Base-by-base conservation (phyloP, 2,888 invertebrate species). In the Theodoxus fluviatilis region DNA sequence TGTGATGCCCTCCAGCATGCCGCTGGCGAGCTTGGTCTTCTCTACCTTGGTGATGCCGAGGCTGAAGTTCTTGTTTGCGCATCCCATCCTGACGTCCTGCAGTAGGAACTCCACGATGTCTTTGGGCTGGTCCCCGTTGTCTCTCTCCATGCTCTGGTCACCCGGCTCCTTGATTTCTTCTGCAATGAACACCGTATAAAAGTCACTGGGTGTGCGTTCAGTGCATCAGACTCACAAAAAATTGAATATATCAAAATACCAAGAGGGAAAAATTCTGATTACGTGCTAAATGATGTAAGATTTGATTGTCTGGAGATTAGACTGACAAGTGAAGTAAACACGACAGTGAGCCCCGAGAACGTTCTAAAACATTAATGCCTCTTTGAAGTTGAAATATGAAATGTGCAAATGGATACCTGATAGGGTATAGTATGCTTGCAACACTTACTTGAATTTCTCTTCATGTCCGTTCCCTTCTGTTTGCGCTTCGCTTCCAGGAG, bases 401-500 rank as follows among this genome's bases (percentile, higher is more conserved):
- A n/a, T n/a, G n/a, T n/a, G n/a, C n/a, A n/a, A n/a, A n/a, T n/a
- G n/a, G n/a, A n/a, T n/a, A n/a, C n/a, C n/a, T n/a, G n/a, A n/a
- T n/a, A n/a, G n/a, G n/a, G n/a, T n/a, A n/a, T n/a, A n/a, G n/a
- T n/a, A n/a, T n/a, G n/a, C n/a, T n/a, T n/a, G n/a, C 7, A 35
- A 40, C 38, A 75, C 72, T 67, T 73, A 77, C 75, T 67, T 64
- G 72, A 67, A 28, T 67, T 69, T 40, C 71, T 73, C 40, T 70
- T 72, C 38, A 37, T 61, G 18, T 77, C 78, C 35, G 71, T 72
- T 52, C 75, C 78, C 63, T 93, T 88, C 78, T 94, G 91, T 70
- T 91, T 92, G 59, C 92, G 90, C 66, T 94, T 88, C 0, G 93
- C 91, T 66, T 92, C 92, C 0, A 94, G 94, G 86, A 95, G 95